Evolutionary conservation across 2,797 vertebrate genomes (phyloP).

Genomic region (Pseudomugil gertrudae): DNA sequence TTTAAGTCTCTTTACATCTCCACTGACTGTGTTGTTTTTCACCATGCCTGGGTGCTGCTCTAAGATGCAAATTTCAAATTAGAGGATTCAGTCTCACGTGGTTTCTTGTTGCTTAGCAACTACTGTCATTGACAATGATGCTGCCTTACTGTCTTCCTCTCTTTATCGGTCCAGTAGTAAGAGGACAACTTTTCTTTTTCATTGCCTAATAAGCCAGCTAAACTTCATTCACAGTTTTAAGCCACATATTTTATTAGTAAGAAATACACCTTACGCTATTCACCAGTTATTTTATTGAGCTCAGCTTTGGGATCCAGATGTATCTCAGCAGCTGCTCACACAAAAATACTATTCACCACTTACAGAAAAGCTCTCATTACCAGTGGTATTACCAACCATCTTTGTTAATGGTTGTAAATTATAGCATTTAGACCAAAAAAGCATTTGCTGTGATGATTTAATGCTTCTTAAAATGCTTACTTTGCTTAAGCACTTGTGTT

Average conservation of each 20-base stretch:
- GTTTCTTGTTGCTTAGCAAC: constrained; percentile 81
- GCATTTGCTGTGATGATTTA: no score
- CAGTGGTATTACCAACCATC: not conserved
- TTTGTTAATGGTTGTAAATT: not conserved
- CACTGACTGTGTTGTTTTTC: constrained; percentile 22
- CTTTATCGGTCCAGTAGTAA: constrained; percentile 28
- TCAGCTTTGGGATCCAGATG: constrained; percentile 19
- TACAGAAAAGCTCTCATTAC: not conserved
- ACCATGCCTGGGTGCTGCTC: constrained; percentile 38
- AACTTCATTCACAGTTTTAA: constrained; percentile 41
- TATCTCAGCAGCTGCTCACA: constrained; percentile 31
- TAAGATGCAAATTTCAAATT: constrained; percentile 72
- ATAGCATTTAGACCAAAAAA: not conserved
- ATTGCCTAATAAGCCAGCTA: constrained; percentile 42
- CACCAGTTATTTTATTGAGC: constrained; percentile 22
- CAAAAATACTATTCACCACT: constrained; percentile 38
- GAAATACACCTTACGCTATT: not conserved
- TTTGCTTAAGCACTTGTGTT: not conserved
- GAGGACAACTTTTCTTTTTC: constrained; percentile 41
- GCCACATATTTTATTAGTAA: constrained; percentile 18
- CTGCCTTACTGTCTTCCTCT: constrained; percentile 32
- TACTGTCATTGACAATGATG: constrained; percentile 69
- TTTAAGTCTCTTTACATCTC: constrained; percentile 35
- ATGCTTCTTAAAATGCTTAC: not conserved
- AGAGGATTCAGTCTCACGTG: constrained; percentile 66